phyloP scores from a whole-genome alignment of 2,113 vertebrate species.

The Alethe castanea region DNA sequence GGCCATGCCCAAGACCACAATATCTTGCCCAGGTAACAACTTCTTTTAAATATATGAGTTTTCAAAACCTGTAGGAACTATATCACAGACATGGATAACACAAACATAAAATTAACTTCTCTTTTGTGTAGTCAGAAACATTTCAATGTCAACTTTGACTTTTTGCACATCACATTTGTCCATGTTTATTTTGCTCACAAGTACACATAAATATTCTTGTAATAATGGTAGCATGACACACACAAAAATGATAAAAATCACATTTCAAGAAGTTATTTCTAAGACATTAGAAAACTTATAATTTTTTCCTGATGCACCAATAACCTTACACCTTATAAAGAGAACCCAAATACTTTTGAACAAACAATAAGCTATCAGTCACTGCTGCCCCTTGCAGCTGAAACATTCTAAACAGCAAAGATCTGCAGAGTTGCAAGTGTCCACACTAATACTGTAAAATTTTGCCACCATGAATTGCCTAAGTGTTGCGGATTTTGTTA shows the following conservation, averaged over 20 bases:
- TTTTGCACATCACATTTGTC: not conserved
- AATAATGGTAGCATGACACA: not conserved
- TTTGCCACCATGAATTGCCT: not conserved
- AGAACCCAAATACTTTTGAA: not conserved
- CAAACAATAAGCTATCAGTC: not conserved
- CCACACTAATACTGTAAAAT: not conserved
- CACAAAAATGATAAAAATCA: not conserved
- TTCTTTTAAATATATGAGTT: not conserved
- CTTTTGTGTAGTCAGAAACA: not conserved
- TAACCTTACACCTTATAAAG: not conserved
- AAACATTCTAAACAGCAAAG: not conserved
- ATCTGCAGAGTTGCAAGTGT: not conserved
- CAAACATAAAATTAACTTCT: not conserved
- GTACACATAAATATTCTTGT: not conserved
- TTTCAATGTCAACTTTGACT: not conserved
- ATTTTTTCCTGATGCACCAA: not conserved
- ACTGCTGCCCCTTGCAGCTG: not conserved
- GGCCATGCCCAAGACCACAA: not conserved
- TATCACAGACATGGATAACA: not conserved
- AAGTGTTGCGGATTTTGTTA: not conserved
- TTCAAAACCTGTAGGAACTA: not conserved
- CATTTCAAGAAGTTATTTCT: not conserved
- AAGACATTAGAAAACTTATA: not conserved
- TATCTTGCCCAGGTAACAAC: not conserved
- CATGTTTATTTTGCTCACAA: not conserved